Evolutionary conservation across 1,140 invertebrate genomes (phyloP).

Genomic region (Physella acuta): DNA sequence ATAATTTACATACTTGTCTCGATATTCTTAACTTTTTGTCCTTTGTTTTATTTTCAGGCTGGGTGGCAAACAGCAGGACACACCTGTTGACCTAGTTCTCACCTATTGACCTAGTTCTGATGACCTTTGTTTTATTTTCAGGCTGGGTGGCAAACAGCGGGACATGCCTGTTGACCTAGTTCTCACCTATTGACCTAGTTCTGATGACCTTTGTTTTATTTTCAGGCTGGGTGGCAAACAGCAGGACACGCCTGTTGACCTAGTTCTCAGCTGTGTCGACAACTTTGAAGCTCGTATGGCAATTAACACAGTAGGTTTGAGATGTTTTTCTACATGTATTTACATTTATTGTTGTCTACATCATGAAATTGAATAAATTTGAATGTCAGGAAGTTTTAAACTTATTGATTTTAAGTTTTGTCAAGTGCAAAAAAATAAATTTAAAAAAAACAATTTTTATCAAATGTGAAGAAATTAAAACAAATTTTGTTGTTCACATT

Average conservation of each 20-base stretch:
- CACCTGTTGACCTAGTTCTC: background rate
- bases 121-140: background rate
- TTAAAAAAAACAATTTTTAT: too few relatives aligned
- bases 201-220: slow-evolving; percentile 28
- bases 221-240: slow-evolving; percentile 71
- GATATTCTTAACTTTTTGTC: too few relatives aligned
- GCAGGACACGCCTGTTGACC: slow-evolving; percentile 74
- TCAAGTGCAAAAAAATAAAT: background rate
- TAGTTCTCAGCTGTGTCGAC: slow-evolving; percentile 97
- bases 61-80: background rate
- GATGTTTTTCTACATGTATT: background rate
- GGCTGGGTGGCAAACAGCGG: too few relatives aligned
- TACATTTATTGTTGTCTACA: background rate
- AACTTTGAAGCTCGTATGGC: slow-evolving; percentile 98
- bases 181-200: background rate
- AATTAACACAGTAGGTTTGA: slow-evolving; percentile 77
- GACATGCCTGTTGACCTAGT: background rate
- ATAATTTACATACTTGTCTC: too few relatives aligned
- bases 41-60: background rate
- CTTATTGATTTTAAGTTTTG: background rate
- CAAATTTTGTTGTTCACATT: too few relatives aligned
- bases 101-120: background rate
- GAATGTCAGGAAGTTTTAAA: background rate
- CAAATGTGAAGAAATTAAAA: too few relatives aligned
- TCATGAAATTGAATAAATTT: background rate